phyloP scores from a whole-genome alignment of 2,888 invertebrate genomes.

The Drosophila rubida region DNA sequence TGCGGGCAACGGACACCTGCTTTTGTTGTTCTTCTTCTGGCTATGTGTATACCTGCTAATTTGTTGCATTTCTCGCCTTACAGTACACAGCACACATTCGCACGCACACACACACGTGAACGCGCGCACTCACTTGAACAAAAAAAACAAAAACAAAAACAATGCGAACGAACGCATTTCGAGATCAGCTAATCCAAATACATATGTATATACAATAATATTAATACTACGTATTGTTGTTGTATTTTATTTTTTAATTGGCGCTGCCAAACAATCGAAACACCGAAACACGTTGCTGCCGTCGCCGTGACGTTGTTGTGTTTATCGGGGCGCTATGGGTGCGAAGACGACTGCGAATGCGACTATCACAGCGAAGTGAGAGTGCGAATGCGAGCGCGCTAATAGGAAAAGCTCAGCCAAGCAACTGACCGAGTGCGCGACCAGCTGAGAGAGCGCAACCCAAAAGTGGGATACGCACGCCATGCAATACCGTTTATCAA shows the following conservation, averaged over 20 bases:
- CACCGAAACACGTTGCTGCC: slow-evolving; percentile 63
- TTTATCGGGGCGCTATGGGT: slow-evolving; percentile 37
- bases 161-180: neutral
- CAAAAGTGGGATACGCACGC: slow-evolving; percentile 40
- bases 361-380: neutral
- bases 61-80: slow-evolving; percentile 45
- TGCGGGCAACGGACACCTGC: slow-evolving; percentile 38
- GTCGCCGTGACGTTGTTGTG: slow-evolving; percentile 43
- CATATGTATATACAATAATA: slow-evolving; percentile 7
- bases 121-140: slow-evolving; percentile 8
- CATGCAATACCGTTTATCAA: slow-evolving; percentile 42
- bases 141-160: neutral
- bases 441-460: slow-evolving; percentile 36
- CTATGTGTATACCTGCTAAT: slow-evolving; percentile 22
- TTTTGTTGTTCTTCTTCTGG: slow-evolving; percentile 28
- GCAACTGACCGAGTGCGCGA: slow-evolving; percentile 55
- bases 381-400: slow-evolving; percentile 54
- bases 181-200: slow-evolving; percentile 3
- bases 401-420: slow-evolving; percentile 69
- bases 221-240: slow-evolving; percentile 17
- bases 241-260: slow-evolving; percentile 16
- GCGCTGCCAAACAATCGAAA: slow-evolving; percentile 52
- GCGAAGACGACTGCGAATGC: slow-evolving; percentile 29
- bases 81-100: neutral
- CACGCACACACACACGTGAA: neutral